Conservation (phyloP, 2,797 vertebrate genomes). For the Hippopotamyrus pictus region DNA sequence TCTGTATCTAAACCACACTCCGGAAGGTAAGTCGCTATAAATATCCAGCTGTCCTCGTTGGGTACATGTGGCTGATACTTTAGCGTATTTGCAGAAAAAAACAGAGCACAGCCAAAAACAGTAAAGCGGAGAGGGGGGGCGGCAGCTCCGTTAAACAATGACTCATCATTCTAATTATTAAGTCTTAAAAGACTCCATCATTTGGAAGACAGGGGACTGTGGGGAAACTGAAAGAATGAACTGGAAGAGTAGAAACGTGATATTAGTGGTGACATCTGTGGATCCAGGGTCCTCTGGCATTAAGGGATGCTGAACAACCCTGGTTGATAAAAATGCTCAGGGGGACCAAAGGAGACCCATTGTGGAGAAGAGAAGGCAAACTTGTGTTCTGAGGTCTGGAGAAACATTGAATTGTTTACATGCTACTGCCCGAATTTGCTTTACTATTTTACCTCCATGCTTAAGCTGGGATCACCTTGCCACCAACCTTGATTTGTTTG, state of each 20-base stretch:
- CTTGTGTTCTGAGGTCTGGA: neutral
- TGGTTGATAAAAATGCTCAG: neutral
- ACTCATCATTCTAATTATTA: conserved; percentile 7
- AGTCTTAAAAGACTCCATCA: conserved; percentile 10
- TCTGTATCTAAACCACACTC: neutral
- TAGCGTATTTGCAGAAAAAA: neutral
- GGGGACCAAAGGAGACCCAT: neutral
- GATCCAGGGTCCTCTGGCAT: neutral
- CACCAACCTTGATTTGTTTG: neutral
- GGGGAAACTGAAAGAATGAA: neutral
- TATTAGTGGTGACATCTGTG: neutral
- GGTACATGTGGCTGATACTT: neutral
- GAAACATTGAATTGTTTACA: neutral
- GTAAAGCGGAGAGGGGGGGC: neutral
- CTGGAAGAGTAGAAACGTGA: conserved; percentile 23
- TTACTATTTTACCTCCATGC: neutral
- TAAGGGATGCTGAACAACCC: neutral
- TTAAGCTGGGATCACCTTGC: neutral
- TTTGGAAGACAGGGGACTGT: conserved; percentile 34
- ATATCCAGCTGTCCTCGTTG: neutral
- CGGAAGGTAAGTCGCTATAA: conserved; percentile 13
- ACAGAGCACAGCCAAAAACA: neutral
- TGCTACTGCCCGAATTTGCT: neutral
- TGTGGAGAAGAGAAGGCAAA: neutral
- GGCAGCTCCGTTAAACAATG: neutral